phyloP scores from a whole-genome alignment of 2,113 vertebrate genomes.

The Excalfactoria chinensis region DNA sequence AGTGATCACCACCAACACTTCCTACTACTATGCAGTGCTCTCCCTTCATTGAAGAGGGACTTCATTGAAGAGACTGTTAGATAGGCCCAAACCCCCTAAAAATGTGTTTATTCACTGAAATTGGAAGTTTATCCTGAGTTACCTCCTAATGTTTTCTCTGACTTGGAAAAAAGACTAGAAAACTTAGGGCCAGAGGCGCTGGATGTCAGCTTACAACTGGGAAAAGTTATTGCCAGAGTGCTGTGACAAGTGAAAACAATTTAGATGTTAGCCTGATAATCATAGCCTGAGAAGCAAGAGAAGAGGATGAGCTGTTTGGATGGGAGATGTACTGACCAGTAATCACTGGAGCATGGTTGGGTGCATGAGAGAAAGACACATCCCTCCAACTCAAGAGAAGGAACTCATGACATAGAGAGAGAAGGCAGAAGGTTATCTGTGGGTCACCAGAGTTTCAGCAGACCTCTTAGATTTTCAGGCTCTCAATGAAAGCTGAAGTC shows the following conservation, averaged over 20 bases:
- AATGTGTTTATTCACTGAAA: background rate
- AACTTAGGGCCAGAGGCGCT: background rate
- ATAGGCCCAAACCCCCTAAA: background rate
- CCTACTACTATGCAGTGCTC: background rate
- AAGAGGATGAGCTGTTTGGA: background rate
- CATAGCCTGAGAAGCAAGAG: background rate
- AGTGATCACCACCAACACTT: background rate
- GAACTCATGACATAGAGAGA: background rate
- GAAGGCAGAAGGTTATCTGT: background rate
- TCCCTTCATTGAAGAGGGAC: background rate
- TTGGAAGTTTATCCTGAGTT: background rate
- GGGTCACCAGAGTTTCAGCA: background rate
- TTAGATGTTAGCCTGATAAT: background rate
- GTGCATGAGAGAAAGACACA: background rate
- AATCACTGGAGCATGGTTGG: background rate
- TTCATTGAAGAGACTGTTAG: background rate
- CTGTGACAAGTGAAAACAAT: background rate
- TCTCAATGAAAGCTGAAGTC: constrained; percentile 6
- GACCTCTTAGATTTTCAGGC: background rate
- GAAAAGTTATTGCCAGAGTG: background rate
- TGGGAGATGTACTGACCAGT: background rate
- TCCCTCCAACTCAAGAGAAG: background rate
- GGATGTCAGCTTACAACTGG: background rate
- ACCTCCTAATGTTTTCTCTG: background rate
- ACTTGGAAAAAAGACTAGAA: background rate